These are phyloP conservation scores for Hetaerina titia DNA, from an alignment of 2,888 invertebrate species.

Conservation along the genomic window DNA sequence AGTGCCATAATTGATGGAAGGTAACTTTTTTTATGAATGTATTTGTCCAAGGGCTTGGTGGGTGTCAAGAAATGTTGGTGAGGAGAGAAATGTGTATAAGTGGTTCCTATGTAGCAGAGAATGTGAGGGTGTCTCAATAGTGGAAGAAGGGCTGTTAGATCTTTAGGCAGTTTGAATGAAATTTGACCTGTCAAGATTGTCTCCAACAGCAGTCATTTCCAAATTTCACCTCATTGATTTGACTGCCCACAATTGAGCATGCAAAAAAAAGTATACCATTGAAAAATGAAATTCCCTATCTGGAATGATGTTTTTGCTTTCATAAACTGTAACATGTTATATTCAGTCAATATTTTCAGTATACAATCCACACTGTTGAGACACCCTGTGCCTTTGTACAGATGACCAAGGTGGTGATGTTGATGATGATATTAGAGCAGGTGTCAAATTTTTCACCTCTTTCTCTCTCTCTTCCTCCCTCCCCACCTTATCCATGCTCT, in stretches of 20 bases:
- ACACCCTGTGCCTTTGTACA: conserved; percentile 73
- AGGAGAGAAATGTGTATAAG: conserved; percentile 70
- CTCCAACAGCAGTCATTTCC: background rate
- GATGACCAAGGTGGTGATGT: conserved; percentile 69
- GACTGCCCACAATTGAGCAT: background rate
- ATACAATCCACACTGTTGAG: conserved; percentile 71
- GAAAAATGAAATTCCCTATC: conserved; percentile 1
- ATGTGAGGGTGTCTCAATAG: conserved; percentile 67
- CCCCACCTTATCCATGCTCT: conserved; percentile 29
- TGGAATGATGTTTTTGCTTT: conserved; percentile 54
- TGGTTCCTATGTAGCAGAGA: conserved; percentile 73
- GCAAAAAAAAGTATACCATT: conserved; percentile 40
- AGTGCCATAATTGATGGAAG: conserved; percentile 71
- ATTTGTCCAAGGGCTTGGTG: conserved; percentile 71
- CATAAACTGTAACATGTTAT: background rate
- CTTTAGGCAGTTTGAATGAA: conserved; percentile 36
- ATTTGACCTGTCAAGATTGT: conserved; percentile 44
- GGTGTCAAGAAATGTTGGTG: conserved; percentile 68
- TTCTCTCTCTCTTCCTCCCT: conserved; percentile 48
- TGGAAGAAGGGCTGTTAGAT: conserved; percentile 26
- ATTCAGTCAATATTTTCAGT: conserved; percentile 30
- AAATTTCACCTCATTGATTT: conserved; percentile 18
- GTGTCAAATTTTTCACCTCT: conserved; percentile 70
- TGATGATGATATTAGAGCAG: conserved; percentile 72
- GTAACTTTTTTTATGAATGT: conserved; percentile 68